Evolutionary conservation across 2,888 invertebrate genomes (phyloP).

Genomic region (Torymus aiolomorphi): DNA sequence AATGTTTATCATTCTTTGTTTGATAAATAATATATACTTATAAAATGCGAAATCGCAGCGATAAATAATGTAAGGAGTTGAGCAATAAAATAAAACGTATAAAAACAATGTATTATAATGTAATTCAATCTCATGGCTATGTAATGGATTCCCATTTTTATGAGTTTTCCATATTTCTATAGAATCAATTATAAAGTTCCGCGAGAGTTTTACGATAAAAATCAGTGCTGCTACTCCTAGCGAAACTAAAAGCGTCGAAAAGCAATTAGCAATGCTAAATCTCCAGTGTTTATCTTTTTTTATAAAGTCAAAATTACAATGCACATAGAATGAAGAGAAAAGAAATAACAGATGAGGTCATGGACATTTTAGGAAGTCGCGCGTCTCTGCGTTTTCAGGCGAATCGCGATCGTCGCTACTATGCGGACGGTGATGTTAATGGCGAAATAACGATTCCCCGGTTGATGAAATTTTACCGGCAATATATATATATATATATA

Average conservation of each 20-base stretch:
- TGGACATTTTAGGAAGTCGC: conserved; percentile 25
- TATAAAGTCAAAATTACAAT: neutral
- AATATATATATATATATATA: too few species aligned
- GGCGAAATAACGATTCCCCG: conserved; percentile 16
- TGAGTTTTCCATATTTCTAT: neutral
- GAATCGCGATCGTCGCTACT: neutral
- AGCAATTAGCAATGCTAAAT: conserved; percentile 31
- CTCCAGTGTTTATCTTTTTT: conserved; percentile 7
- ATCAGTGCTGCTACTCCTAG: neutral
- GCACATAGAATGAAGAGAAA: neutral
- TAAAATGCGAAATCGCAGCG: too few species aligned
- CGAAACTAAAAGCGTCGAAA: conserved; percentile 8
- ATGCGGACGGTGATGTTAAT: neutral
- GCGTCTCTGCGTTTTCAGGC: neutral
- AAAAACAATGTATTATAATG: too few species aligned
- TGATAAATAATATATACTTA: too few species aligned
- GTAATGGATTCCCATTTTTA: neutral
- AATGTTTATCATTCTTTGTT: too few species aligned
- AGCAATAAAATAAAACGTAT: too few species aligned
- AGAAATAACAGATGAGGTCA: conserved; percentile 39
- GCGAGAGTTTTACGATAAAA: conserved; percentile 10
- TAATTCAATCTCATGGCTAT: too few species aligned
- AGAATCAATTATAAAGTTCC: conserved; percentile 10
- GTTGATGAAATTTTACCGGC: conserved; percentile 25
- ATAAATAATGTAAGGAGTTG: too few species aligned